Evolutionary conservation across 2,113 vertebrate species (phyloP).

Genomic region (Zosterops lateralis): DNA sequence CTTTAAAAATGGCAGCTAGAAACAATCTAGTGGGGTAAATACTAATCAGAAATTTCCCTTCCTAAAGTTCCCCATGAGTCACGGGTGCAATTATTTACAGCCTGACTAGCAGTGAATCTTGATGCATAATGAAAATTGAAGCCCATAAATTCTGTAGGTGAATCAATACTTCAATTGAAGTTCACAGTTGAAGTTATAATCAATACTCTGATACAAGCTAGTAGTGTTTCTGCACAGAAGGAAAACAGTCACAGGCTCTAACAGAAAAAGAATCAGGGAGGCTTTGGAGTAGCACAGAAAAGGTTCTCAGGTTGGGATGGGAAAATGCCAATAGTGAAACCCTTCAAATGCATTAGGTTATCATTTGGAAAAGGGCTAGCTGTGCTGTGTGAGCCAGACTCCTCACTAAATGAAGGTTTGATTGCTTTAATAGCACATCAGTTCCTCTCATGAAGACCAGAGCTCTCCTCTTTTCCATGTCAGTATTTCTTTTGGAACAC

Average conservation of each 20-base stretch:
- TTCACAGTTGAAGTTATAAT: constrained; percentile 4
- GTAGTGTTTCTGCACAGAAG: background rate
- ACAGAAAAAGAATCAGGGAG: background rate
- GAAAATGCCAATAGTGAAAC: background rate
- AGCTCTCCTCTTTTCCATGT: background rate
- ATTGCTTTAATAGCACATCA: background rate
- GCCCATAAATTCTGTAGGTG: background rate
- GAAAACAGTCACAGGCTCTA: background rate
- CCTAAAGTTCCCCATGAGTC: background rate
- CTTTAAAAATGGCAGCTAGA: background rate
- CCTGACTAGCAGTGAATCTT: background rate
- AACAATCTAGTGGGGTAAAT: background rate
- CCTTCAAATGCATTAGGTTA: background rate
- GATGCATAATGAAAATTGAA: constrained; percentile 15
- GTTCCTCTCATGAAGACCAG: background rate
- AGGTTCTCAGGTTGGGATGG: background rate
- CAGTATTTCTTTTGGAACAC: background rate
- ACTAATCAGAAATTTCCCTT: background rate
- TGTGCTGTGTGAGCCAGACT: background rate
- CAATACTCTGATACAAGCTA: background rate
- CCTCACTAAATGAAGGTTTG: background rate
- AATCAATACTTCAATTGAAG: constrained; percentile 4
- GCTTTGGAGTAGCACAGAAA: background rate
- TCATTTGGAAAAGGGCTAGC: background rate
- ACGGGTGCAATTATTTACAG: background rate